A percentile compares a stretch with the other conserved stretches of the same genome.
Conservation (phyloP, 2,797 vertebrate genomes). For the Onychomys torridus region DNA sequence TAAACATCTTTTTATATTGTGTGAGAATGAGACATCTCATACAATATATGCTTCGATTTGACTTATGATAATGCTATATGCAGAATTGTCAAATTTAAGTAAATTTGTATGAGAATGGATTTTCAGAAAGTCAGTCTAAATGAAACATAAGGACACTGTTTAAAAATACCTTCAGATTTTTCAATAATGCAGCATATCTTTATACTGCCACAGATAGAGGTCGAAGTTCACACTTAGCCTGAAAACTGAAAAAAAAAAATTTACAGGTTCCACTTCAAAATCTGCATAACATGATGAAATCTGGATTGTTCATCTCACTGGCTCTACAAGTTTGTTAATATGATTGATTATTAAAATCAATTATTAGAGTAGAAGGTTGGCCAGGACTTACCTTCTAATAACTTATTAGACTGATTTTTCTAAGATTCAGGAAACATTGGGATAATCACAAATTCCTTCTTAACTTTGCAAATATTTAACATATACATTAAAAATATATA, state of each 20-base stretch:
- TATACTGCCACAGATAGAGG: not conserved
- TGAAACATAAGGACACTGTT: not conserved
- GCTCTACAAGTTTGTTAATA: not conserved
- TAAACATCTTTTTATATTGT: not conserved
- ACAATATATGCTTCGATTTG: not conserved
- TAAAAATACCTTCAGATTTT: slow-evolving; percentile 27
- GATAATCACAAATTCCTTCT: not conserved
- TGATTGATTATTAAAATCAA: not conserved
- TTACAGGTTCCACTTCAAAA: not conserved
- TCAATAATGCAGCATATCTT: not conserved
- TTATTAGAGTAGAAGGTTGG: not conserved
- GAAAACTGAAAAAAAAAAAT: not conserved
- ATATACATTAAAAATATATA: not conserved
- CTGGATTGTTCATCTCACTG: not conserved
- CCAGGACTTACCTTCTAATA: not conserved
- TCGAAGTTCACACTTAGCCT: not conserved
- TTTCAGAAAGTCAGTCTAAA: not conserved
- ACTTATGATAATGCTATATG: not conserved
- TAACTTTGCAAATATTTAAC: not conserved
- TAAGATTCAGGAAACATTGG: not conserved
- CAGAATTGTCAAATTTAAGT: not conserved
- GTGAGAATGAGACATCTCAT: not conserved
- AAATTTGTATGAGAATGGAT: not conserved
- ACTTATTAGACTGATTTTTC: not conserved
- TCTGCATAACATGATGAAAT: not conserved